Evolutionary conservation across 2,888 invertebrate genomes (phyloP).

Genomic region (Drosophila prostipennis): DNA sequence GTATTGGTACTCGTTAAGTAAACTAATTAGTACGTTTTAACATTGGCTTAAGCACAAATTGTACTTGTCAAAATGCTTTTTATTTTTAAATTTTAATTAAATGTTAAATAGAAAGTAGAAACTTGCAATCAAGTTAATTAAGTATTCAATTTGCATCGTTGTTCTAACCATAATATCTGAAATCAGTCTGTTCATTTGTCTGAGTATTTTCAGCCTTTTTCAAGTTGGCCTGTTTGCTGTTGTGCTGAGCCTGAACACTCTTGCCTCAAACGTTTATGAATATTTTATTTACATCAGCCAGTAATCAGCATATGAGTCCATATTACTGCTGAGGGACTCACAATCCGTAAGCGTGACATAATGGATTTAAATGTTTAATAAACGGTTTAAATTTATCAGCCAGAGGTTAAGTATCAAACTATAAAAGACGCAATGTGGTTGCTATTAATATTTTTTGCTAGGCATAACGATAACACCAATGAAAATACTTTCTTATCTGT

Average conservation of each 20-base stretch:
- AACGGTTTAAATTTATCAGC: slow-evolving; percentile 30
- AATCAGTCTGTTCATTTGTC: slow-evolving; percentile 11
- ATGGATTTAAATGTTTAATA: slow-evolving; percentile 18
- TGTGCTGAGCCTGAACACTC: neutral
- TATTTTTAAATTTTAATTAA: too few species aligned
- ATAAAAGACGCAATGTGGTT: neutral
- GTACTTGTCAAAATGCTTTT: too few species aligned
- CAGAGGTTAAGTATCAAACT: neutral
- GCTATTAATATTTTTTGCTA: neutral
- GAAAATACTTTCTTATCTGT: neutral
- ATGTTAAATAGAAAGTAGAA: neutral
- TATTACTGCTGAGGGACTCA: slow-evolving; percentile 54
- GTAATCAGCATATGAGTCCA: slow-evolving; percentile 63
- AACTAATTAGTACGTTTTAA: too few species aligned
- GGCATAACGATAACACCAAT: neutral
- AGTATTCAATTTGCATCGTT: neutral
- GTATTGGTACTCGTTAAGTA: too few species aligned
- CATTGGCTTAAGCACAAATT: too few species aligned
- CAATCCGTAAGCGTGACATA: slow-evolving; percentile 10
- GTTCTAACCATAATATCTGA: neutral
- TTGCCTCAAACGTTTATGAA: slow-evolving; percentile 47
- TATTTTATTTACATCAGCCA: slow-evolving; percentile 57
- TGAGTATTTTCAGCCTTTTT: slow-evolving; percentile 52
- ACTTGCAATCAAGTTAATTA: neutral
- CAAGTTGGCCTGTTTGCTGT: slow-evolving; percentile 16